phyloP scores from a whole-genome alignment of 1,140 invertebrate genomes.

The Druon quercuslanigerum region DNA sequence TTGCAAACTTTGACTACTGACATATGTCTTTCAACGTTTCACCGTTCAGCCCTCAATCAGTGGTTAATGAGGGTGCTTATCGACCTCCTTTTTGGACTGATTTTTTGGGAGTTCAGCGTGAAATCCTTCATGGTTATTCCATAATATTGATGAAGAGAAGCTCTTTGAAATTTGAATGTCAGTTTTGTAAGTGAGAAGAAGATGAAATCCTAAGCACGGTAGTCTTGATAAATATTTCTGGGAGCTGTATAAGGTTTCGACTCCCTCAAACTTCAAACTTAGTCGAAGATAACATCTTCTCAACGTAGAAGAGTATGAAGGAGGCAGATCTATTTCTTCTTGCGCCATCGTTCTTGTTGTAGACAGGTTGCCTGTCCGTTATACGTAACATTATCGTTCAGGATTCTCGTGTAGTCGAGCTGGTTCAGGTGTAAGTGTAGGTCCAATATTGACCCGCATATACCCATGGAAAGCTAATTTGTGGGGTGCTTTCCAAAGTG shows the following conservation, averaged over 20 bases:
- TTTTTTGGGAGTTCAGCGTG: too few species aligned
- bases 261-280: conserved; percentile 7
- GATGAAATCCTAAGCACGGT: background rate
- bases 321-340: conserved; percentile 35
- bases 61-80: too few species aligned
- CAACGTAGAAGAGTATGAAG: conserved; percentile 24
- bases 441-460: conserved; percentile 24
- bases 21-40: too few species aligned
- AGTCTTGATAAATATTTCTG: background rate
- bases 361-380: conserved; percentile 26
- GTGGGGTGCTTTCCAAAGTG: conserved; percentile 21
- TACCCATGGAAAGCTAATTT: background rate
- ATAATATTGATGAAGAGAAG: too few species aligned
- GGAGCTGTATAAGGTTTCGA: conserved; percentile 6
- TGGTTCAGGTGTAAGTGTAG: conserved; percentile 26
- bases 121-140: too few species aligned
- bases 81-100: too few species aligned
- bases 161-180: background rate
- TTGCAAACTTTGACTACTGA: too few species aligned
- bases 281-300: conserved; percentile 25
- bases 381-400: conserved; percentile 34
- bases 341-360: conserved; percentile 22
- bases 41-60: too few species aligned
- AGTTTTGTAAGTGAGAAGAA: background rate
- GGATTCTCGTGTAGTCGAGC: background rate